Evolutionary conservation across 2,888 invertebrate species (phyloP).

Genomic region (Allolobophora icterica): DNA sequence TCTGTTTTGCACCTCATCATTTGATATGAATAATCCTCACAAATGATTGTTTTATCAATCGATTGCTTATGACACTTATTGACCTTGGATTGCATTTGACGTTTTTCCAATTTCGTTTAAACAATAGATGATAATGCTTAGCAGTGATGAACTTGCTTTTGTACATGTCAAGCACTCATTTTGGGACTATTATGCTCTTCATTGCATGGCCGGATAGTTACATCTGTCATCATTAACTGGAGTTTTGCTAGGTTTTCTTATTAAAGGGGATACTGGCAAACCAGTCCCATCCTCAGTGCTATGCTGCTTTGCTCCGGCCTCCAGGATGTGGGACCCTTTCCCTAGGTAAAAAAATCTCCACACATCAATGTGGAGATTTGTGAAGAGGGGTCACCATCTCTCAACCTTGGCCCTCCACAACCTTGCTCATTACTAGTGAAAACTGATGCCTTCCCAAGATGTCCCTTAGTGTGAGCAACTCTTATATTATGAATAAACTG

Average conservation of each 20-base stretch:
- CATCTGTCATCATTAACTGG: not conserved
- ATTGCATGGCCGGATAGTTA: not conserved
- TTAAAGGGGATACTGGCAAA: not conserved
- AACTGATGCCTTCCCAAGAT: too few species aligned
- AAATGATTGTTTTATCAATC: conserved; percentile 11
- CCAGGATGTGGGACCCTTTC: not conserved
- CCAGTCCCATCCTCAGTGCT: not conserved
- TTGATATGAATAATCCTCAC: not conserved
- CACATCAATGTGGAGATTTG: not conserved
- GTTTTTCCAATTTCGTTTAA: conserved; percentile 7
- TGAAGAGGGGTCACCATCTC: too few species aligned
- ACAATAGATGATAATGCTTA: conserved; percentile 1
- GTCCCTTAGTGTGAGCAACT: too few species aligned
- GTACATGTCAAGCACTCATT: not conserved
- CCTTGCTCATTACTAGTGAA: too few species aligned
- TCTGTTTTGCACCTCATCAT: not conserved
- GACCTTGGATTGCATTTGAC: not conserved
- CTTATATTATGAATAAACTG: too few species aligned
- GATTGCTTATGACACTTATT: not conserved
- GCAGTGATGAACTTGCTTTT: not conserved
- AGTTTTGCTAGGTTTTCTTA: not conserved
- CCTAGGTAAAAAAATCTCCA: not conserved
- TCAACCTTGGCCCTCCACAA: too few species aligned
- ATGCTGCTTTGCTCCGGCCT: not conserved
- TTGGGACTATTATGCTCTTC: not conserved